A percentile compares a stretch with the other conserved stretches of the same genome.
Evolutionary conservation across 53 echinoderm and acorn worm species (phyloP).

Genomic region (Holothuria scabra): DNA sequence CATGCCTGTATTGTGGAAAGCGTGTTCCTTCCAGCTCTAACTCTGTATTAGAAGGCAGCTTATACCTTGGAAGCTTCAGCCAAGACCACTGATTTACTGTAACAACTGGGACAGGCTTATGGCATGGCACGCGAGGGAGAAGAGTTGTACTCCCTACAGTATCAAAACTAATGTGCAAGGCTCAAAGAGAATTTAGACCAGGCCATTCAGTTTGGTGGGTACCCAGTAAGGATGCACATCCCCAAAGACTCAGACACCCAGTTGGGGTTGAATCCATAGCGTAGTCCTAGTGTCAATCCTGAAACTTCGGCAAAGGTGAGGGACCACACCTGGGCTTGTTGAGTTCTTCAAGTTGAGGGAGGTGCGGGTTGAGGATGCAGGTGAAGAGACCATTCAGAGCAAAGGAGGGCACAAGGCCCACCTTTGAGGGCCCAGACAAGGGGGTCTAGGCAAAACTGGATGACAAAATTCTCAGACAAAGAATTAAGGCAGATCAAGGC

Average conservation of each 20-base stretch:
- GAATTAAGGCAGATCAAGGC: neutral
- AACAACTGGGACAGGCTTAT: conserved; percentile 49
- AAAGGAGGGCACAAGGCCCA: neutral
- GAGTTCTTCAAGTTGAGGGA: neutral
- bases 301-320: neutral
- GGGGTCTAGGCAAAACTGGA: neutral
- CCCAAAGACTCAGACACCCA: conserved; percentile 42
- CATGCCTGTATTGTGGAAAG: conserved; percentile 35
- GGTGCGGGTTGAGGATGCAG: neutral
- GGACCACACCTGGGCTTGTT: neutral
- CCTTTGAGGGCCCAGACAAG: neutral
- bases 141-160: conserved; percentile 29
- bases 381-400: neutral
- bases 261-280: conserved; percentile 46
- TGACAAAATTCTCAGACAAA: neutral
- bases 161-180: conserved; percentile 37
- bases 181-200: conserved; percentile 48
- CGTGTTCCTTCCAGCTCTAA: conserved; percentile 55
- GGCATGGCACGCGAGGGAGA: conserved; percentile 59
- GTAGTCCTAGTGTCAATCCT: conserved; percentile 19
- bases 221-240: conserved; percentile 10
- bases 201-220: conserved; percentile 54
- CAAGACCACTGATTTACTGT: conserved; percentile 39
- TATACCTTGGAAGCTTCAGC: conserved; percentile 24
- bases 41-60: conserved; percentile 29